Base-by-base conservation (phyloP, 2,113 vertebrate species). In the Rhinogobius similis region DNA sequence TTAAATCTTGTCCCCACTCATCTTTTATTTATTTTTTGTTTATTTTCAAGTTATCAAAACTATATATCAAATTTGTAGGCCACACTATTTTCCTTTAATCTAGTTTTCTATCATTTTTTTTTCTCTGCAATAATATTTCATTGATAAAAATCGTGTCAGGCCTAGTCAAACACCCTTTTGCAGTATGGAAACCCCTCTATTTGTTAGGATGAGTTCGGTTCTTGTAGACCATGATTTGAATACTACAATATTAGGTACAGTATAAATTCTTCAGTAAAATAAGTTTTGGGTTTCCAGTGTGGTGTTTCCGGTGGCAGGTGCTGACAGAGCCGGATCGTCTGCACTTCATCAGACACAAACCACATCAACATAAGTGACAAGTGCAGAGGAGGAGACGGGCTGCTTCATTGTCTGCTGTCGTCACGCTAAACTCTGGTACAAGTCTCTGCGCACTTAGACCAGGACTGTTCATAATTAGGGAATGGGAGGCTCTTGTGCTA, bases 361-460 rank as follows among this genome's bases (percentile, higher is more conserved):
- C 70, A 62, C 75, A 32, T 85, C 86, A 87, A 67, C 23, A 62
- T 81, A 82, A 86, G 72, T 86, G 86, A 85, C 82, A 79, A 16
- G 77, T 76, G 77, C 32, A 36, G 75, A 5, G 18, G 55, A 8
- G 23, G 72, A 46, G 82, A 78, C 46, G 18, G 43, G 16, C 43
- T 1, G 13, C 4, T 44, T 44, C 43, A 5, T 14, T 44, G 43
- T 85, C 73, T 69, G 48, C n/a, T 50, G 20, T 52, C 18, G 43
- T 46, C 43, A 20, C 4, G 43, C 43, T 46, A 18, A 46, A 8
- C 32, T 36, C 32, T 46, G 16, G 20, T 46, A 46, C 14, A n/a
- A n/a, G n/a, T n/a, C n/a, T n/a, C n/a, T n/a, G n/a, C n/a, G n/a
- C n/a, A 46, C 16, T 36, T 36, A 36, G 5, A 36, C 32, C 32